phyloP scores from a whole-genome alignment of 2,888 invertebrate species.

The Deilephila elpenor region DNA sequence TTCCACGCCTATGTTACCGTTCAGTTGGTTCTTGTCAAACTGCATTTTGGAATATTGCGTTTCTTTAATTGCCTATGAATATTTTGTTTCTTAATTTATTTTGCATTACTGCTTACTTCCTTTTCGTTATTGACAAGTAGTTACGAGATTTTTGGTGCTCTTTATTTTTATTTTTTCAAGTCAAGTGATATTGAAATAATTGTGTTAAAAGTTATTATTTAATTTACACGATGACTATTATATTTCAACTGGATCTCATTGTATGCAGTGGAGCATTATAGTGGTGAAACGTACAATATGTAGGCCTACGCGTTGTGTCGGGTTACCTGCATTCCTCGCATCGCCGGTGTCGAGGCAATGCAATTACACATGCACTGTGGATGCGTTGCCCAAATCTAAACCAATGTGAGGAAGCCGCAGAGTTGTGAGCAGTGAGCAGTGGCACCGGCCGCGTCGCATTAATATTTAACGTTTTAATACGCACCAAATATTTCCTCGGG shows the following conservation, averaged over 20 bases:
- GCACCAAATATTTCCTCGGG: slow-evolving; percentile 82
- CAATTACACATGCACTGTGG: neutral
- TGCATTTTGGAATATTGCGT: slow-evolving; percentile 16
- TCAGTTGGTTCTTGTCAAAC: slow-evolving; percentile 1
- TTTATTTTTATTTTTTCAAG: neutral
- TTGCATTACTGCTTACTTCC: neutral
- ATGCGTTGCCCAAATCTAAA: neutral
- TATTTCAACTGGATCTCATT: neutral
- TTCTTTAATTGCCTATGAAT: neutral
- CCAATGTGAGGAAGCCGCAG: neutral
- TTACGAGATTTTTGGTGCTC: neutral
- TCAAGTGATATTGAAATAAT: neutral
- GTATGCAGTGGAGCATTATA: neutral
- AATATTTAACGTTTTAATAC: slow-evolving; percentile 84
- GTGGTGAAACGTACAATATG: slow-evolving; percentile 1
- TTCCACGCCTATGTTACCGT: slow-evolving; percentile 9
- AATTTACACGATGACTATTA: neutral
- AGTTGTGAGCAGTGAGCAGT: slow-evolving; percentile 38
- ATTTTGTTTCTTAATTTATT: slow-evolving; percentile 10
- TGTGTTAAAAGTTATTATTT: no score
- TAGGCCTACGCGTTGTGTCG: slow-evolving; percentile 33
- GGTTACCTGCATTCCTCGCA: slow-evolving; percentile 31
- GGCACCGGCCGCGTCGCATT: slow-evolving; percentile 63
- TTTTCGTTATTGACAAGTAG: neutral
- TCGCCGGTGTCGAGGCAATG: neutral